Evolutionary conservation across 30 jellyfish, hydroid and myxozoan genomes (phyloP).

Genomic region (Haliclystus octoradiatus): DNA sequence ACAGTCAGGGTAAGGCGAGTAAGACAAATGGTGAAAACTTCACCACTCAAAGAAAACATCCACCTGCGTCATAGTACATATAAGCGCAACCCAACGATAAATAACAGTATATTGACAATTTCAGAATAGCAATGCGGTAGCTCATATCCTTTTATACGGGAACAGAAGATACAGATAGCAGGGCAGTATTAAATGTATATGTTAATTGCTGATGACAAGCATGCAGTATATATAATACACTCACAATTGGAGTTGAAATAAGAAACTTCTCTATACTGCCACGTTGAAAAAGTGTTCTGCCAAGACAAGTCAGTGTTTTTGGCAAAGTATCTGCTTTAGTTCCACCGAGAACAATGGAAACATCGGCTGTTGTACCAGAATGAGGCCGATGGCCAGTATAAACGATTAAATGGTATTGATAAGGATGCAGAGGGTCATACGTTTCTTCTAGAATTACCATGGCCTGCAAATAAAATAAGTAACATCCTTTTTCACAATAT

Average conservation of each 20-base stretch:
- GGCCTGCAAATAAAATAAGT: constrained; percentile 7
- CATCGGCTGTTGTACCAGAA: constrained; percentile 62
- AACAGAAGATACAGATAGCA: too few relatives aligned
- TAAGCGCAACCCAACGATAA: too few relatives aligned
- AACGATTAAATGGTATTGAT: constrained; percentile 37
- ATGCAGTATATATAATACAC: not conserved
- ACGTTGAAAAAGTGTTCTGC: constrained; percentile 35
- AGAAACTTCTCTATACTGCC: constrained; percentile 66
- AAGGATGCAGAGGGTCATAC: constrained; percentile 18
- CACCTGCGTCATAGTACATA: too few relatives aligned
- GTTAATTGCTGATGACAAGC: too few relatives aligned
- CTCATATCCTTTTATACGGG: too few relatives aligned
- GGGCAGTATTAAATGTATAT: too few relatives aligned
- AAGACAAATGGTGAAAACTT: too few relatives aligned
- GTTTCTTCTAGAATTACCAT: constrained; percentile 6
- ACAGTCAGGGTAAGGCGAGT: too few relatives aligned
- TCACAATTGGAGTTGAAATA: constrained; percentile 4
- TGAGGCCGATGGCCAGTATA: constrained; percentile 74
- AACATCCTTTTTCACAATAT: too few relatives aligned
- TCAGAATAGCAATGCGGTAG: too few relatives aligned
- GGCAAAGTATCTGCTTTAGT: constrained; percentile 46
- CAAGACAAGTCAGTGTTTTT: constrained; percentile 11
- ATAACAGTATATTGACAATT: too few relatives aligned
- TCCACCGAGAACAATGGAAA: constrained; percentile 52
- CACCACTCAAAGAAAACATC: too few relatives aligned